Base-by-base conservation (phyloP, 1,140 invertebrate genomes). In the Brachionus koreanus region DNA sequence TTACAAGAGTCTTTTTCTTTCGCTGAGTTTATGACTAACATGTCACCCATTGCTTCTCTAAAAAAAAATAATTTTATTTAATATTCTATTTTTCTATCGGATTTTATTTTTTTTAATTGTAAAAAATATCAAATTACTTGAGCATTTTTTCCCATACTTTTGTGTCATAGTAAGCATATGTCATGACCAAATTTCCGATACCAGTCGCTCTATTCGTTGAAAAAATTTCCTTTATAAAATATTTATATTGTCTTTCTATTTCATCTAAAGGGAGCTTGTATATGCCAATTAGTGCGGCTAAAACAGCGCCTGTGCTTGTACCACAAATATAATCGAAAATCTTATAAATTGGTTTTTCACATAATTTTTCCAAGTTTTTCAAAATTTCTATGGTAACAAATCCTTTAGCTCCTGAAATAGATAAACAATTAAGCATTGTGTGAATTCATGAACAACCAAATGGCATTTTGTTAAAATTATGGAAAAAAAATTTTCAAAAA, bases 111-210 rank as follows among this genome's bases (percentile, higher is more conserved):
- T 12, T 33, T 25, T 19, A 63, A 19, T 16, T 43, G 16, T 4
- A 7, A 63, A 33, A 42, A 23, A 52, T 7, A 19, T 46, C 6
- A 5, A 37, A 29, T 84, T 85, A 86, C 87, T 92, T 91, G 1
- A 98, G 87, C 84, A 97, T 90, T 84, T 92, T 89, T 86, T 96
- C 93, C 93, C 94, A 97, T 1, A 92, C 88, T 0, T 91, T 90
- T 0, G 94, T 94, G 86, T 97, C 93, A 88, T 97, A 97, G 88
- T 95, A 97, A 0, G 94, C 92, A 87, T 96, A 94, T 83, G 91
- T 93, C 91, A 92, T 93, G 5, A 97, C 90, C 25, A 97, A 89
- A 83, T 91, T 92, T 61, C 92, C 92, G 1, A 93, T 93, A 10
- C 94, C 95, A 33, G 76, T 89, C 29, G 93, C 87, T 7, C 91